Evolutionary conservation across 2,888 invertebrate species (phyloP), one percentile per base, ranked within the genome.

Genomic region (Cosmia trapezina): DNA sequence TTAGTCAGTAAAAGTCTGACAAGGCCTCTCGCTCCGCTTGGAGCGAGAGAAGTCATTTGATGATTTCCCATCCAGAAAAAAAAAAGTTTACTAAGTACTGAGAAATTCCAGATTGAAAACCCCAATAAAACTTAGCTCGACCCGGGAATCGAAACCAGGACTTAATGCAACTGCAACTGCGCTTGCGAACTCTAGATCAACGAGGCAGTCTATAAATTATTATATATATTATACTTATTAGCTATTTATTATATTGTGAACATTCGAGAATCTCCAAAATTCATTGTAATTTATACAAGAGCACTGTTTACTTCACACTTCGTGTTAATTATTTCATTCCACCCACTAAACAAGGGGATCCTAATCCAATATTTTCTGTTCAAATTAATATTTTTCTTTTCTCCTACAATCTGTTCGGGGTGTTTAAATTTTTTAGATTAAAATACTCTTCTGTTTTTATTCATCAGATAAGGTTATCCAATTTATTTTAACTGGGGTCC

Each of bases 401-500:
- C 17, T 41, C 43, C 8, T 59, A 37, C 12, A 60, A 59, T 43
- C 49, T 72, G 4, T 64, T 56, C 17, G 17, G 8, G n/a, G 47
- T 53, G 54, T 71, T 65, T 57, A 60, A 14, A 19, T 64, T 64
- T 73, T 74, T 76, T 33, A 43, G 7, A 68, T 75, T 72, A 59
- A 72, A 74, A 70, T 75, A 49, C 53, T 54, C 59, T 67, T 54
- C 22, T 64, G 47, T 68, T 73, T 76, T 68, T 76, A 63, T 54
- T 70, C 49, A 80, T 74, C 78, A 65, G 83, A 83, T 83, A 84
- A 70, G 61, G 33, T 63, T 19, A 79, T 64, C 76, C 81, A 83
- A 86, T 86, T 86, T 83, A 75, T 80, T 86, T 84, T 78, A 77
- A 80, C 53, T 64, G 68, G 56, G 71, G 79, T 73, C 70, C 62